Conservation (phyloP, 2,888 invertebrate species). For the Drosophila subquinaria region DNA sequence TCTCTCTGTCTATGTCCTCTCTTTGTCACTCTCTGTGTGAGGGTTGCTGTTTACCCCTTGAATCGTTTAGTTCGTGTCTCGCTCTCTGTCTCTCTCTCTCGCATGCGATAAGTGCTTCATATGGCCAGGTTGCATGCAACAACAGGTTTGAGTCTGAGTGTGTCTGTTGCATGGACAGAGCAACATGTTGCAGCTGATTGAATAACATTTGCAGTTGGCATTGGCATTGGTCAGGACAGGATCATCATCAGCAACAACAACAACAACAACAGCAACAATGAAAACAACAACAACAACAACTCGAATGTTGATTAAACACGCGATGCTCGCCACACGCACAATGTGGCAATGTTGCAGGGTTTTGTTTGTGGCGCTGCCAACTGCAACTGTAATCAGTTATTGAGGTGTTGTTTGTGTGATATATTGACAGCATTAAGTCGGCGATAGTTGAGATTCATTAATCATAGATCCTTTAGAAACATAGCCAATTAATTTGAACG, state of each 20-base stretch:
- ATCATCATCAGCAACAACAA: constrained; percentile 44
- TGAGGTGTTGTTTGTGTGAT: constrained; percentile 64
- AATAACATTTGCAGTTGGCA: constrained; percentile 50
- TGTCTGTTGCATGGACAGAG: constrained; percentile 32
- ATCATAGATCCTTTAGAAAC: constrained; percentile 69
- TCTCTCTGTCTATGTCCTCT: background rate
- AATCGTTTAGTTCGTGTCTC: background rate
- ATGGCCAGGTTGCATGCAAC: constrained; percentile 58
- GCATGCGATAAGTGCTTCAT: constrained; percentile 60
- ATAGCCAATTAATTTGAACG: constrained; percentile 66
- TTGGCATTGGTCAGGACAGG: constrained; percentile 41
- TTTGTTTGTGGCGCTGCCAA: constrained; percentile 11
- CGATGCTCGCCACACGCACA: constrained; percentile 57
- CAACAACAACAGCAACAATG: background rate
- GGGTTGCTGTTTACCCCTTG: constrained; percentile 51
- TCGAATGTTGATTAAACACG: constrained; percentile 58
- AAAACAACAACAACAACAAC: constrained; percentile 2
- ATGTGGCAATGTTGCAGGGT: constrained; percentile 18
- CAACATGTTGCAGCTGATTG: constrained; percentile 68
- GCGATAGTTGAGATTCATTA: constrained; percentile 67
- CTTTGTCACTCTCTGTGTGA: constrained; percentile 8
- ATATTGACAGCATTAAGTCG: constrained; percentile 75
- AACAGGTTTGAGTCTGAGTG: constrained; percentile 69
- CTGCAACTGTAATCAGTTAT: constrained; percentile 55
- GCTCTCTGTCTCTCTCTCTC: constrained; percentile 37